These are phyloP conservation scores for Cydia splendana DNA, from an alignment of 1,140 invertebrate species.

Conservation along the genomic window DNA sequence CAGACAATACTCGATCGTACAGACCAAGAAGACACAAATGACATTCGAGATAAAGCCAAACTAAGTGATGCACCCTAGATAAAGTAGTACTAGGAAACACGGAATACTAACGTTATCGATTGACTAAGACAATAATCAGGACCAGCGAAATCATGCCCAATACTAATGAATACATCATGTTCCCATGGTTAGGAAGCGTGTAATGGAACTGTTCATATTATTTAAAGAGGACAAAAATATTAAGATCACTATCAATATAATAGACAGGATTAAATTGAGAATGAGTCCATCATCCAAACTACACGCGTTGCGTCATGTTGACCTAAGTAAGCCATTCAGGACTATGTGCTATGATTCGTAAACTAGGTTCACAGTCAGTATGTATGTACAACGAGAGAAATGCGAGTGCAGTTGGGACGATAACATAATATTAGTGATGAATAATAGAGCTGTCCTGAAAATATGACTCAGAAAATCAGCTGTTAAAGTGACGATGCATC, in stretches of 20 bases:
- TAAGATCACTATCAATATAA: constrained; percentile 61
- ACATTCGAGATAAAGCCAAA: constrained; percentile 71
- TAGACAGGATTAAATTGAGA: constrained; percentile 63
- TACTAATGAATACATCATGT: constrained; percentile 73
- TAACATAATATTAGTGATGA: constrained; percentile 74
- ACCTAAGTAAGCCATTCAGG: constrained; percentile 37
- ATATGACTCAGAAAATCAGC: constrained; percentile 78
- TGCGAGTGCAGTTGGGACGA: constrained; percentile 69
- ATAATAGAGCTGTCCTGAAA: constrained; percentile 79
- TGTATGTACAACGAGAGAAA: constrained; percentile 47
- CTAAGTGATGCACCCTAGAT: constrained; percentile 75
- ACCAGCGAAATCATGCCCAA: constrained; percentile 78
- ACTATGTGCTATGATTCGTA: constrained; percentile 30
- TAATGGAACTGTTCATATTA: constrained; percentile 70
- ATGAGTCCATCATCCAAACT: constrained; percentile 70
- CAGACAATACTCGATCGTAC: constrained; percentile 56
- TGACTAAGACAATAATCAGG: constrained; percentile 68
- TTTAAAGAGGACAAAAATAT: constrained; percentile 61
- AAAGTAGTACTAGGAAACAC: constrained; percentile 60
- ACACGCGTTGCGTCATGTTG: constrained; percentile 43
- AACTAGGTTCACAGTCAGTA: constrained; percentile 38
- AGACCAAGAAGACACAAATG: constrained; percentile 66
- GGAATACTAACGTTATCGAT: constrained; percentile 53
- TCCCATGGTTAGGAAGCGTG: constrained; percentile 77
- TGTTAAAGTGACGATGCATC: constrained; percentile 80